These are phyloP conservation scores for Gasteruption jaculator DNA, from an alignment of 2,888 invertebrate genomes.

Conservation along the genomic window DNA sequence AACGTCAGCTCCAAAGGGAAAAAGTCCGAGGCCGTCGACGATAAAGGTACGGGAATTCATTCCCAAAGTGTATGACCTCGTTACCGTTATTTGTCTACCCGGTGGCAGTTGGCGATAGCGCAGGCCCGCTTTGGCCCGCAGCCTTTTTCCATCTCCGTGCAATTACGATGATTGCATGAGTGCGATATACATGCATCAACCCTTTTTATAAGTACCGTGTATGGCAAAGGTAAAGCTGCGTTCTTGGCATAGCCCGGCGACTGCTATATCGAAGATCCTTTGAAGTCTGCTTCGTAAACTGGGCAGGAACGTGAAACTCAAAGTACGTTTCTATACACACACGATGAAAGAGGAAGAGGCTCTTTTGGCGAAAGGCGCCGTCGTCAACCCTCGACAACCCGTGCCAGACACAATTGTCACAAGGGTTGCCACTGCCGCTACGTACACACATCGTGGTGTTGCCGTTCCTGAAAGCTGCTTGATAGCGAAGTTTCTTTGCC, in stretches of 20 bases:
- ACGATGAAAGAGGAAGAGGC: constrained; percentile 23
- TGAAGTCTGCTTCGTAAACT: constrained; percentile 35
- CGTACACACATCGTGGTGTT: no score
- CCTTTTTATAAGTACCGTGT: no score
- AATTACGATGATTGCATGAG: no score
- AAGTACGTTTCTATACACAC: not conserved
- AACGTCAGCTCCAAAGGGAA: no score
- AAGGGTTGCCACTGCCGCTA: constrained; percentile 30
- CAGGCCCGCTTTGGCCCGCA: constrained; percentile 7
- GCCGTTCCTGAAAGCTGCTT: no score
- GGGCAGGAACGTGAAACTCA: constrained; percentile 6
- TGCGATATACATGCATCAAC: constrained; percentile 6
- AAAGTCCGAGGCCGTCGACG: no score
- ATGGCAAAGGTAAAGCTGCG: constrained; percentile 7
- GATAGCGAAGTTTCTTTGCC: no score
- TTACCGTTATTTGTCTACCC: constrained; percentile 27
- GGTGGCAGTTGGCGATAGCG: no score
- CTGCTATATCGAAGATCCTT: constrained; percentile 33
- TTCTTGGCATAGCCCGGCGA: constrained; percentile 15
- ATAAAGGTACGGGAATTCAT: no score
- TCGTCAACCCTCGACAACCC: constrained; percentile 43
- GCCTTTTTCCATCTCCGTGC: constrained; percentile 24
- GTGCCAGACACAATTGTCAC: constrained; percentile 47
- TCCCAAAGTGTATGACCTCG: no score
- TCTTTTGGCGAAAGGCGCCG: constrained; percentile 41